Evolutionary conservation across 1,140 invertebrate species (phyloP).

Genomic region (Forficula auricularia): DNA sequence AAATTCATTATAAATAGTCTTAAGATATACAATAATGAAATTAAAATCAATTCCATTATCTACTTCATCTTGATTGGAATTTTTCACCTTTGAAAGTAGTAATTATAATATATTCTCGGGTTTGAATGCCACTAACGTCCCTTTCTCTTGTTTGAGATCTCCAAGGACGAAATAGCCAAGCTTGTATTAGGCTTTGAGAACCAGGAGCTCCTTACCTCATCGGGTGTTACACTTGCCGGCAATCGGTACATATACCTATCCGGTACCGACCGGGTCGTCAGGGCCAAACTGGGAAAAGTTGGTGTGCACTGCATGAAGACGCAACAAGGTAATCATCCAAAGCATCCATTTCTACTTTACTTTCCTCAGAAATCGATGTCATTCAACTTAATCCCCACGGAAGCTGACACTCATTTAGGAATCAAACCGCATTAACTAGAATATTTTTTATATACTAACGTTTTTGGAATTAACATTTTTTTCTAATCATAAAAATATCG

Average conservation of each 20-base stretch:
- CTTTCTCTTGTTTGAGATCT: constrained; percentile 48
- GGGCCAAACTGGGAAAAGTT: constrained; percentile 76
- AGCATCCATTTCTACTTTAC: not conserved
- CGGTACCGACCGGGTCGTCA: constrained; percentile 74
- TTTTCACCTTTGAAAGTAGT: no score
- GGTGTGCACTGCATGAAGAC: constrained; percentile 90
- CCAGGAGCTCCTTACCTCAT: constrained; percentile 64
- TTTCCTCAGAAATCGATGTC: not conserved
- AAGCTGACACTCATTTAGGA: not conserved
- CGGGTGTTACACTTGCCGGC: constrained; percentile 72
- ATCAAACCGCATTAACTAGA: not conserved
- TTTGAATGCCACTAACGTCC: no score
- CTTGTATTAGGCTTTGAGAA: constrained; percentile 73
- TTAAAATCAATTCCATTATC: no score
- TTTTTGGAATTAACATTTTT: not conserved
- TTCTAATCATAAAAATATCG: no score
- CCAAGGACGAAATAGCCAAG: constrained; percentile 74
- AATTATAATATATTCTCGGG: no score
- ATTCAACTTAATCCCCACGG: not conserved
- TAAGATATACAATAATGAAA: no score
- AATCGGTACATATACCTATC: constrained; percentile 83
- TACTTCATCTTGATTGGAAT: no score
- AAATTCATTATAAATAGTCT: no score
- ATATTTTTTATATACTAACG: not conserved
- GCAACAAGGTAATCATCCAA: constrained; percentile 51